Percentiles rank a stretch among this genome's conserved stretches.
These are phyloP conservation scores for Bombus fervidus DNA, from an alignment of 1,140 invertebrate genomes.

Conservation along the genomic window DNA sequence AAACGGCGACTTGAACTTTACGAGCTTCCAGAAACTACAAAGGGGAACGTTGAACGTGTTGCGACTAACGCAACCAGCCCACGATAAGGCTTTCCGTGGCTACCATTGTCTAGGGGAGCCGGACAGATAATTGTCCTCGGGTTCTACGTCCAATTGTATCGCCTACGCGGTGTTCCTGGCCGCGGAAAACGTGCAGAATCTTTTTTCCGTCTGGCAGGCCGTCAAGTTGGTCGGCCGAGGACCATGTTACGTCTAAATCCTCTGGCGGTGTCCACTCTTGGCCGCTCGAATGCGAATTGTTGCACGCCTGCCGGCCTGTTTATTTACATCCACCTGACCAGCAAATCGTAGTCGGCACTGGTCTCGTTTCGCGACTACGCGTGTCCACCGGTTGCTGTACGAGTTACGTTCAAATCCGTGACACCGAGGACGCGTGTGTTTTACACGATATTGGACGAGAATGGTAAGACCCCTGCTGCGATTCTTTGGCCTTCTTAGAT, in stretches of 20 bases:
- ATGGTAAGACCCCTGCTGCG: background rate
- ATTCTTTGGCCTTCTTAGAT: conserved; percentile 40
- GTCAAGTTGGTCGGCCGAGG: background rate
- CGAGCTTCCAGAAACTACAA: conserved; percentile 40
- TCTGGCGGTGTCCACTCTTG: background rate
- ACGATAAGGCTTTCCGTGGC: conserved; percentile 24
- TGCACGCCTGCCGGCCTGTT: background rate
- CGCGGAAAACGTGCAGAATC: background rate
- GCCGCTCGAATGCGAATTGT: background rate
- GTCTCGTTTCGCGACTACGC: background rate
- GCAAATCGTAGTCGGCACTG: background rate
- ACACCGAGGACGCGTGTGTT: too few species aligned
- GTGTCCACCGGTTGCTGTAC: too few species aligned
- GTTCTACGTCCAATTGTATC: conserved; percentile 13
- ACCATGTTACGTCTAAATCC: conserved; percentile 55
- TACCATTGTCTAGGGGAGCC: conserved; percentile 38
- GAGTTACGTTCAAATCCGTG: too few species aligned
- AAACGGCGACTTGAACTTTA: conserved; percentile 14
- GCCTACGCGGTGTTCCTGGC: conserved; percentile 2
- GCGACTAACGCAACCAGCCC: conserved; percentile 19
- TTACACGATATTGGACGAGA: too few species aligned
- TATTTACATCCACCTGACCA: conserved; percentile 47
- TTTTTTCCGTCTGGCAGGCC: conserved; percentile 15
- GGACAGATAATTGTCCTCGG: conserved; percentile 42
- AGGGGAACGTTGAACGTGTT: background rate